Percentiles rank a stretch among this genome's conserved stretches.
These are phyloP conservation scores for Dicyrtoma fusca DNA, from an alignment of 2,888 invertebrate species.

Conservation along the genomic window DNA sequence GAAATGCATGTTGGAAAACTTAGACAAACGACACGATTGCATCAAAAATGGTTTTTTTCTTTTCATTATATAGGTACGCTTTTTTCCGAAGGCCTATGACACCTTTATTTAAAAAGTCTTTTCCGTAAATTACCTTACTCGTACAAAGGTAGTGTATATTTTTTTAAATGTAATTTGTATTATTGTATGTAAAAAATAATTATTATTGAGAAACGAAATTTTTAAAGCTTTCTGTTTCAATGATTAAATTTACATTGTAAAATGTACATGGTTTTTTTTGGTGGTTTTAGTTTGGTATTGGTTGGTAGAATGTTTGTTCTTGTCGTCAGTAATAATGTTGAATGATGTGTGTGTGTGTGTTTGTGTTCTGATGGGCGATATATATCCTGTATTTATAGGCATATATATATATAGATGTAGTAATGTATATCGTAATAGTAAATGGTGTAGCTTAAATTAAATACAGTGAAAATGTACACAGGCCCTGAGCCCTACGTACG, in stretches of 20 bases:
- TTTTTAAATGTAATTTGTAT: not conserved
- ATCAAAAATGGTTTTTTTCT: not conserved
- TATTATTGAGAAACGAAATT: too few species aligned
- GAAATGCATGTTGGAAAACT: not conserved
- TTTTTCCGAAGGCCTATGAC: slow-evolving; percentile 37
- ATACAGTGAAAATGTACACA: too few species aligned
- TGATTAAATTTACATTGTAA: slow-evolving; percentile 1
- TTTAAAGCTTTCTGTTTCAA: not conserved
- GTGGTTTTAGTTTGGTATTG: not conserved
- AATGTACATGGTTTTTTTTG: slow-evolving; percentile 13
- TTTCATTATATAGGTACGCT: slow-evolving; percentile 27
- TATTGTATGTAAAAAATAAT: slow-evolving; percentile 4
- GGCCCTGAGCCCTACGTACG: too few species aligned
- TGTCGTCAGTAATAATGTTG: not conserved
- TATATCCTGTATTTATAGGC: too few species aligned
- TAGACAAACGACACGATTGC: slow-evolving; percentile 2
- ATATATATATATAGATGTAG: too few species aligned
- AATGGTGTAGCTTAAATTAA: too few species aligned
- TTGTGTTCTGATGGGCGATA: too few species aligned
- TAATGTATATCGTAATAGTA: too few species aligned
- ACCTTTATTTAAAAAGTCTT: slow-evolving; percentile 36
- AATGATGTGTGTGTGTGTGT: too few species aligned
- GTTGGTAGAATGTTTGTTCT: too few species aligned
- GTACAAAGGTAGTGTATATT: slow-evolving; percentile 12
- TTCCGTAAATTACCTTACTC: slow-evolving; percentile 27